Evolutionary conservation across 1,140 invertebrate genomes (phyloP), one percentile per base, ranked within the genome.

Genomic region (Oryzaephilus surinamensis): DNA sequence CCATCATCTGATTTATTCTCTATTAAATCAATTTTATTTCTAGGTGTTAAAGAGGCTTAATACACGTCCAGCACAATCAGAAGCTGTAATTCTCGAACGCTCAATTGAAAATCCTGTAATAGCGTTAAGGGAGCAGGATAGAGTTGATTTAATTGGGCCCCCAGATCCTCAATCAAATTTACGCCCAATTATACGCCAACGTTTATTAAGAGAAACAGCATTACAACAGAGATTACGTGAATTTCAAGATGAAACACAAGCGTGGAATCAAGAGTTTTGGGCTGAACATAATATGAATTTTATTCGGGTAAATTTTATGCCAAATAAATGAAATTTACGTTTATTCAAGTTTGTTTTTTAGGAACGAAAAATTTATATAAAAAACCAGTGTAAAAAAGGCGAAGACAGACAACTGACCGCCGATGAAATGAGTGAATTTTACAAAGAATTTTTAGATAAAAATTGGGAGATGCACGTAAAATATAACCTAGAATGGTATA

Each of bases 261-360:
- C 72, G 41, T 90, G 84, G 84, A 87, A 89, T 61, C 75, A 87
- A 51, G 62, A 73, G 34, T 89, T 89, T 63, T 91, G 86, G 86
- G 65, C 62, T 6, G 65, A 70, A 40, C 84, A 89, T 50, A 91
- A 91, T 59, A 66, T 66, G 28, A 73, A 66, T 32, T 86, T 84
- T 57, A 69, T 67, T 35, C 50, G 69, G 52, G 76, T 79, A 61
- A 20, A 48, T 40, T 2, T 20, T 8, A 17, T 16, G 15, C 18
- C 10, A 11, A 16, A 8, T 19, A 2, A 12, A 28, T 8, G 1
- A 15, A 26, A 26, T 1, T 12, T 15, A 20, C 8, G 1, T 8
- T 8, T 6, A 5, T 35, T 5, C 4, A 5, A 21, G 3, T 1
- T 15, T 30, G 10, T 29, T 16, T 51, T 55, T 34, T 42, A 84